Evolutionary conservation across 2,888 invertebrate species (phyloP).

Genomic region (Tetranychus piercei): DNA sequence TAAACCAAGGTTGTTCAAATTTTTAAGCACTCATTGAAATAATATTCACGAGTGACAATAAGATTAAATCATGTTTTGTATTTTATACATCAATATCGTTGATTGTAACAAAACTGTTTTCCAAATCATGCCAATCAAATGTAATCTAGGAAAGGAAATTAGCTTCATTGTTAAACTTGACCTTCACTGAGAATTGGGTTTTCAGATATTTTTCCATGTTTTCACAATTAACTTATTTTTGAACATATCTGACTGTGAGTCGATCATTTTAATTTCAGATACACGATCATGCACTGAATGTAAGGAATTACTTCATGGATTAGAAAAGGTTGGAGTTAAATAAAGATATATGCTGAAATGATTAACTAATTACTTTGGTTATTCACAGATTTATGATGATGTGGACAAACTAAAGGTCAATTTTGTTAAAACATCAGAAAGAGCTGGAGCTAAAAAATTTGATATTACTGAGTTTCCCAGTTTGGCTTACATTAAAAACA

Average conservation of each 20-base stretch:
- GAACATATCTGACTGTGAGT: background rate
- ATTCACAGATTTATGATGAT: slow-evolving; percentile 58
- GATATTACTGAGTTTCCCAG: slow-evolving; percentile 88
- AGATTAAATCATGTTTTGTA: too few species aligned
- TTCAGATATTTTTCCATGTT: too few species aligned
- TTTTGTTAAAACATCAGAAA: slow-evolving; percentile 54
- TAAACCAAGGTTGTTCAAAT: too few species aligned
- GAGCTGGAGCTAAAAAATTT: slow-evolving; percentile 60
- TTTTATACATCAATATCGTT: background rate
- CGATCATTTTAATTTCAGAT: slow-evolving; percentile 26
- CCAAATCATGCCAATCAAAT: background rate
- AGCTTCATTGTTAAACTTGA: background rate
- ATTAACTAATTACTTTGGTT: background rate
- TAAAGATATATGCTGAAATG: background rate
- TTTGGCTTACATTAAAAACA: slow-evolving; percentile 87
- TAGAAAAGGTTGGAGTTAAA: slow-evolving; percentile 22
- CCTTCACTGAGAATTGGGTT: background rate
- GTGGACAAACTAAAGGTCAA: slow-evolving; percentile 83
- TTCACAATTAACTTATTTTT: too few species aligned
- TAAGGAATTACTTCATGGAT: slow-evolving; percentile 29
- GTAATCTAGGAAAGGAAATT: background rate
- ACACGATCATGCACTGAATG: slow-evolving; percentile 30
- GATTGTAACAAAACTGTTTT: background rate
- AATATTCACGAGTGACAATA: too few species aligned
- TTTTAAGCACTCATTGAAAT: too few species aligned